Base-by-base conservation (phyloP, 2,888 invertebrate species). In the Andrena haemorrhoa region DNA sequence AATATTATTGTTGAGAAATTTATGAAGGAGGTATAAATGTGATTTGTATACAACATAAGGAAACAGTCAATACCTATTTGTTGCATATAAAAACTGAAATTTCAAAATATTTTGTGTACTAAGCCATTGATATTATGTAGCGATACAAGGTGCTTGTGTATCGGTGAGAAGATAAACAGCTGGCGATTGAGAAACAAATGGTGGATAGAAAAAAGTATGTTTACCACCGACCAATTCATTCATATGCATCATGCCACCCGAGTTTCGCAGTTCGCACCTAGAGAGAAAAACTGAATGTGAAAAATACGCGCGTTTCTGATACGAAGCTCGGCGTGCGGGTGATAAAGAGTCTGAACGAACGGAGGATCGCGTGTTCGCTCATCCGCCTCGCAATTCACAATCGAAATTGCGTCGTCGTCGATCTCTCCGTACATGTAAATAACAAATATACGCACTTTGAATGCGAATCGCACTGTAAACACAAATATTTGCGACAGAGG, bases 401-500 rank as follows among this genome's bases (percentile, higher is more conserved):
- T 61, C n/a, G 20, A 71, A 75, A 58, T 35, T 29, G 7, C 23
- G 23, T 35, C 53, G 33, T 53, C 58, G 61, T 53, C 56, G n/a
- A 35, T 23, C 49, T 33, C 47, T 20, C 47, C 23, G 16, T 3
- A 53, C 35, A 47, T 33, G 60, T 29, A 73, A 79, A 74, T 20
- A 66, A 61, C 41, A 47, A 47, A 72, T 65, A 58, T 58, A 74
- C 53, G 61, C 47, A 70, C 66, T 70, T 47, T 2, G 47, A 65
- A 33, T 53, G 47, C 35, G 26, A 31, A 78, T 7, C n/a, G 49
- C 51, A 68, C 23, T 58, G 73, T 81, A 74, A 79, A 74, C 65
- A 71, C 35, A 74, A 78, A 66, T 58, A 74, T 74, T 74, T 33
- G 53, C 26, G 81, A 82, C 70, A 78, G 74, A 68, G 33, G 12